Percentiles rank a stretch among this genome's conserved stretches.
Conservation (phyloP, 2,113 vertebrate genomes). For the Alosa alosa region DNA sequence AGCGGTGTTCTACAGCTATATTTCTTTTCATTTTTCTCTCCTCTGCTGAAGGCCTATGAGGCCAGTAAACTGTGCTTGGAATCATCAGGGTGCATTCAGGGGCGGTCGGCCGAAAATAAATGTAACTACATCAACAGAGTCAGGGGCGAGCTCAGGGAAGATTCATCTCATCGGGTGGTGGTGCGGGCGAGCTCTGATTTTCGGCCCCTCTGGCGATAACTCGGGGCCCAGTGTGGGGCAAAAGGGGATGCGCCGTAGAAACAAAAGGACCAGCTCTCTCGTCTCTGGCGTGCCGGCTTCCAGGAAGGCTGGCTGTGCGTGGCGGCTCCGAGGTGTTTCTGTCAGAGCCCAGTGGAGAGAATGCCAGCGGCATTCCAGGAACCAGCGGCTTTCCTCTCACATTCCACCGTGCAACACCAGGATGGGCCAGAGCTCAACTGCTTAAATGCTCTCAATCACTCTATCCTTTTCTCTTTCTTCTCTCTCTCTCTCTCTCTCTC, state of each 20-base stretch:
- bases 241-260: neutral
- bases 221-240: no score
- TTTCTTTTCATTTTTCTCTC: neutral
- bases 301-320: constrained; percentile 1
- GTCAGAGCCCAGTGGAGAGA: neutral
- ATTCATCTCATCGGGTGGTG: no score
- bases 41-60: neutral
- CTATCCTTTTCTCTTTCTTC: neutral
- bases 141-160: no score
- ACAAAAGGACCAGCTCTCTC: neutral
- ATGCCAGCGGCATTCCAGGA: constrained; percentile 1
- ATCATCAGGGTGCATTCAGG: neutral
- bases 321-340: neutral
- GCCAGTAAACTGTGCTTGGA: neutral
- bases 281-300: neutral
- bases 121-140: neutral
- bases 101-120: neutral
- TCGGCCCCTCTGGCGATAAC: neutral
- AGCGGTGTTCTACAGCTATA: neutral
- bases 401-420: neutral
- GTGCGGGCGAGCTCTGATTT: neutral
- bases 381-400: constrained; percentile 5
- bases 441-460: neutral
- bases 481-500: neutral
- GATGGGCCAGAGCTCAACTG: neutral